Base-by-base conservation (phyloP, 2,888 invertebrate species). In the Elysia crispata region DNA sequence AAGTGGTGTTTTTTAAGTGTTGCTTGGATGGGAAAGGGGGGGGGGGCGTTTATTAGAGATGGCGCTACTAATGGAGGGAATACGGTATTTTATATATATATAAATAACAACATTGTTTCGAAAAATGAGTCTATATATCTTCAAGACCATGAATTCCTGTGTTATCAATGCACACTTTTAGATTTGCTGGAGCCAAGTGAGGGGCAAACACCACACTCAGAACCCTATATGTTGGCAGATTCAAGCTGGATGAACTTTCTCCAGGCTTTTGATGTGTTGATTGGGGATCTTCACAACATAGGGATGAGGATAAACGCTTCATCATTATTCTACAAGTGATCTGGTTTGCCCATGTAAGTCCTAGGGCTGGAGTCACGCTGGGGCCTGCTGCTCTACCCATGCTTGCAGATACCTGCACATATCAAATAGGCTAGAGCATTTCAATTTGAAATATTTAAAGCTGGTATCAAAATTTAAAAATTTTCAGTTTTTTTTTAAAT, bases 281-380 rank as follows among this genome's bases (percentile, higher is more conserved):
- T 13, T n/a, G 30, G 25, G 23, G 28, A n/a, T 60, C 49, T 49
- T 31, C 15, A 25, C 54, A 23, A 77, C 54, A 15, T 13, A 13
- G 20, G 8, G 25, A 18, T 3, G 23, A 11, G 49, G 20, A 20
- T 8, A 62, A 15, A 6, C 49, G 64, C 60, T 18, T 3, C 77
- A 95, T 90, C 87, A 93, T 91, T 80, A 95, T 92, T 49, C 95
- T 92, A 11, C 94, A 94, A 0, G 94, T 94, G 1, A 95, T 93
- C 72, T 95, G 91, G 89, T 95, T 95, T 8, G 94, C 93, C 95
- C 95, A 95, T 6, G 94, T 93, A 57, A 95, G 87, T 0, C 95
- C 95, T 80, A 95, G 91, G 70, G 95, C 93, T 1, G 95, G 95
- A 30, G 94, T 92, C 28, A 87, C 81, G 33, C n/a, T 23, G 33